Evolutionary conservation across 37 sponge, comb jelly and placozoan species (phyloP), one percentile per base, ranked within the genome.

Genomic region (Spongia lamella): DNA sequence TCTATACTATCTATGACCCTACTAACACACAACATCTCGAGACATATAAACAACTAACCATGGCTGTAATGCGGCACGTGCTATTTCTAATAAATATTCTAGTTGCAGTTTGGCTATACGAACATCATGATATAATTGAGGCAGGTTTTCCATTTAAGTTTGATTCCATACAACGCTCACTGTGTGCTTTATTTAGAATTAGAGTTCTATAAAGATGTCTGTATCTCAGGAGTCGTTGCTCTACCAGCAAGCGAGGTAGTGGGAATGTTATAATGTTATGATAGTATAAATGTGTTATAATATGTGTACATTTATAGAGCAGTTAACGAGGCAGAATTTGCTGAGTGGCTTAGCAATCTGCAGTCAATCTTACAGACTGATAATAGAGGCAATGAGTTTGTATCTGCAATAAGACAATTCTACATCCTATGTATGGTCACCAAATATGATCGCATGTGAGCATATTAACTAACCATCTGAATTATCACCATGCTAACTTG

Each of bases 381-480:
- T 26, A 86, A 89, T 47, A 30, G 86, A 13, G 82, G 90, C 1
- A 71, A 43, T 27, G 70, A 58, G 52, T 89, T 79, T 56, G 60
- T 85, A 20, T 73, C 78, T 0, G 53, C 63, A 7, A 63, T 89
- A 14, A 57, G 90, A 38, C 86, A 85, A 36, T 65, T 85, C 15
- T 81, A 75, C 33, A 80, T 89, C 32, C 68, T 89, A 39, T 59
- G 57, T 33, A 68, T 70, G 9, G 90, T 78, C 53, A 85, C 90
- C 54, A 84, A 84, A 38, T 79, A 88, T 70, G 73, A 43, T 22
- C 40, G 88, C 62, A 87, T 70, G 88, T 87, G 27, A 17, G 56
- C 19, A 9, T 34, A 63, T 30, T 34, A 34, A 29, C 3, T 30
- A 17, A 29, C 19, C 16, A 34, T 63, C 2, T 68, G 49, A 25